Conservation (phyloP, 1,140 invertebrate species). For the Apis dorsata region DNA sequence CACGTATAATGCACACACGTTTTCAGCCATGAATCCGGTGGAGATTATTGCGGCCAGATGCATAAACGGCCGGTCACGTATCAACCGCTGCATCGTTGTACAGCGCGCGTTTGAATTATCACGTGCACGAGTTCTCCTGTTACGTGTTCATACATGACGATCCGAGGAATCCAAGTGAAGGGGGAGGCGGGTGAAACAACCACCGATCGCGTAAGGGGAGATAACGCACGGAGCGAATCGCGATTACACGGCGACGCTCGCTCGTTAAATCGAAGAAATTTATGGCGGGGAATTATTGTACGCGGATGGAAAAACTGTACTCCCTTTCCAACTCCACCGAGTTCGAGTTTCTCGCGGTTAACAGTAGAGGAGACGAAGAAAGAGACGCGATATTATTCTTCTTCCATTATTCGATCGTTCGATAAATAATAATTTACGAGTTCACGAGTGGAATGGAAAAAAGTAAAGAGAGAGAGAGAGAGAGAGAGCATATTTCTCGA, state of each 20-base stretch:
- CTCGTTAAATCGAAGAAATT: not conserved
- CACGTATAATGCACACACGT: not conserved
- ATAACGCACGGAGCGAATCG: not conserved
- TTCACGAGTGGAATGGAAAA: not conserved
- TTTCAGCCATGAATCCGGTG: not conserved
- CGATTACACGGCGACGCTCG: not conserved
- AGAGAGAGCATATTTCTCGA: not conserved
- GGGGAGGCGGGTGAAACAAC: not conserved
- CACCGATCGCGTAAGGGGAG: not conserved
- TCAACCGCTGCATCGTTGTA: constrained; percentile 9
- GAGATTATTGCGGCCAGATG: constrained; percentile 26
- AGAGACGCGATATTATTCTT: constrained; percentile 29
- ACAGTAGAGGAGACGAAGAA: constrained; percentile 10
- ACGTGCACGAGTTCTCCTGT: constrained; percentile 14
- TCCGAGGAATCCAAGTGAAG: not conserved
- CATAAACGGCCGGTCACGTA: not conserved
- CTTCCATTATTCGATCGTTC: not conserved
- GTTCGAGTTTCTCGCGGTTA: not conserved
- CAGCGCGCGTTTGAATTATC: constrained; percentile 1
- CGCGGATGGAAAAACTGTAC: not conserved
- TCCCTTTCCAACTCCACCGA: too few relatives aligned
- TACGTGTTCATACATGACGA: constrained; percentile 3
- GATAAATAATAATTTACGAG: constrained; percentile 30
- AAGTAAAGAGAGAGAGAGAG: not conserved
- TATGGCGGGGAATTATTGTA: not conserved